phyloP scores from a whole-genome alignment of 2,113 vertebrate species.

The Hyla sarda region DNA sequence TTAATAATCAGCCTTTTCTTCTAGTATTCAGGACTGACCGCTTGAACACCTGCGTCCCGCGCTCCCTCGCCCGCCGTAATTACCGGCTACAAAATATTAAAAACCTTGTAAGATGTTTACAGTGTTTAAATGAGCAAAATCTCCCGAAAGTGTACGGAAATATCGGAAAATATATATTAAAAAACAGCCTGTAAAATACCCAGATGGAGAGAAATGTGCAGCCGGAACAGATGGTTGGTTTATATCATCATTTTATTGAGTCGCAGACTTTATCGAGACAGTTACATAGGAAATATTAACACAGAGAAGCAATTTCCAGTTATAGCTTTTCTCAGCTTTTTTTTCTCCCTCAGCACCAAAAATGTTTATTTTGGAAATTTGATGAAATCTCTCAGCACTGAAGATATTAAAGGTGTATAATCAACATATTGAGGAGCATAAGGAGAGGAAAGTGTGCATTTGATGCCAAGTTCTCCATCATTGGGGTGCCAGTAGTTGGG shows the following conservation, averaged over 20 bases:
- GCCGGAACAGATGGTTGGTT: conserved; percentile 56
- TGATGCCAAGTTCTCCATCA: too few species aligned
- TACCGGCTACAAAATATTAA: conserved; percentile 42
- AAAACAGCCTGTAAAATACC: conserved; percentile 55
- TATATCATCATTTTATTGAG: conserved; percentile 58
- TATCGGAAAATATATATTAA: conserved; percentile 57
- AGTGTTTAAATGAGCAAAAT: conserved; percentile 52
- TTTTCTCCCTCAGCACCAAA: conserved; percentile 53
- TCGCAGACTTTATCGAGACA: conserved; percentile 55
- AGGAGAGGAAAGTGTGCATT: too few species aligned
- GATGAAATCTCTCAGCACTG: conserved; percentile 25
- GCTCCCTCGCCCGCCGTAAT: conserved; percentile 24
- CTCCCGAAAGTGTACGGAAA: conserved; percentile 37
- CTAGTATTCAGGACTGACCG: not conserved
- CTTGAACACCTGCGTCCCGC: not conserved
- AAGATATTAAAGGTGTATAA: conserved; percentile 36
- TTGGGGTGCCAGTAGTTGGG: too few species aligned
- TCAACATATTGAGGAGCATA: not conserved
- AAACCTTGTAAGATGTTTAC: conserved; percentile 47
- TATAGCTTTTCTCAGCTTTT: conserved; percentile 57
- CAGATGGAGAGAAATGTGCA: conserved; percentile 56
- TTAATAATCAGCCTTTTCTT: conserved; percentile 11
- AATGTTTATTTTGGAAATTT: conserved; percentile 59
- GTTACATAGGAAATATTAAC: conserved; percentile 58
- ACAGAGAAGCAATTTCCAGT: conserved; percentile 57